phyloP scores from a whole-genome alignment of 2,797 vertebrate species.

The Poecilia picta region DNA sequence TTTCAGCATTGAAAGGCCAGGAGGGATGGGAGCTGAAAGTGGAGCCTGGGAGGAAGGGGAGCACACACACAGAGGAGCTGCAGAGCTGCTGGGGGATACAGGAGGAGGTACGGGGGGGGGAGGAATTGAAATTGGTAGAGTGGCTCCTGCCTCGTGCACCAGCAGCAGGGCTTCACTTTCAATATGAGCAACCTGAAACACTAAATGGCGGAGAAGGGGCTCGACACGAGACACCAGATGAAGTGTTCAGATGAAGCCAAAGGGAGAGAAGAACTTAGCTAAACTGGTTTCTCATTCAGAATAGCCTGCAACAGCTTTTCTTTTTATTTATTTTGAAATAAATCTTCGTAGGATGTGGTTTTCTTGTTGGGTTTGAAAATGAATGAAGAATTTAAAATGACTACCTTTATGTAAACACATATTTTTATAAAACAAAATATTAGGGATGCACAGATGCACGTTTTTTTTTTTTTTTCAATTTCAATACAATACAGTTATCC shows the following conservation, averaged over 20 bases:
- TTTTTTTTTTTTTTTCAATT: too few species aligned
- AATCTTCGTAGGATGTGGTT: slow-evolving; percentile 14
- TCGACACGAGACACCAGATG: slow-evolving; percentile 36
- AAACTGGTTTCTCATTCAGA: slow-evolving; percentile 59
- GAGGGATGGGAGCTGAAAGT: slow-evolving; percentile 43
- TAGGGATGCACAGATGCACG: too few species aligned
- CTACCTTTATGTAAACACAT: not conserved
- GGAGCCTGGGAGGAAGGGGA: slow-evolving; percentile 32
- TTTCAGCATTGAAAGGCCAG: slow-evolving; percentile 11
- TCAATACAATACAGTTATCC: too few species aligned
- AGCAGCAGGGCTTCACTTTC: slow-evolving; percentile 24
- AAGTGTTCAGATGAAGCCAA: slow-evolving; percentile 44
- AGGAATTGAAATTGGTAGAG: slow-evolving; percentile 20
- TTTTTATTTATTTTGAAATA: slow-evolving; percentile 36
- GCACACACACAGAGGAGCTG: slow-evolving; percentile 1
- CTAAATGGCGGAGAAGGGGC: not conserved
- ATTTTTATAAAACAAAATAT: not conserved
- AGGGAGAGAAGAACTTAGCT: slow-evolving; percentile 49
- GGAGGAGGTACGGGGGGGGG: not conserved
- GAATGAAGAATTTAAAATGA: not conserved
- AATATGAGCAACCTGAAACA: slow-evolving; percentile 20
- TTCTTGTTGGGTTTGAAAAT: slow-evolving; percentile 16
- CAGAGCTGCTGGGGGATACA: slow-evolving; percentile 13
- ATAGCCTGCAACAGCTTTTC: slow-evolving; percentile 37
- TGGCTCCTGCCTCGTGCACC: slow-evolving; percentile 13